A percentile compares a stretch with the other conserved stretches of the same genome.
phyloP scores from a whole-genome alignment of 2,113 vertebrate genomes.

The Oceanodroma tethys region DNA sequence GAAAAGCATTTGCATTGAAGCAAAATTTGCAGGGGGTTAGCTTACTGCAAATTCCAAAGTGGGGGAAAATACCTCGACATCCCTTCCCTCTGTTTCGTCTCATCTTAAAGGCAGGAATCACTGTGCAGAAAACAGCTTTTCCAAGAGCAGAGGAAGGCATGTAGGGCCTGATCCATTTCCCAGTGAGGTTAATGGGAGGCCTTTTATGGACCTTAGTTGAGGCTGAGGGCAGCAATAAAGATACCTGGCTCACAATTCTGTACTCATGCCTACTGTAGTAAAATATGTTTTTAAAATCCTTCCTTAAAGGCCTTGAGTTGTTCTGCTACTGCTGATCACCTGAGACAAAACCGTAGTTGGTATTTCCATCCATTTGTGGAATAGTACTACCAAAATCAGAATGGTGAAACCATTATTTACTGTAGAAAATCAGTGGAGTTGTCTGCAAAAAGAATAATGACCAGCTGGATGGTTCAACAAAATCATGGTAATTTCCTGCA shows the following conservation, averaged over 20 bases:
- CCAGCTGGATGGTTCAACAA: neutral
- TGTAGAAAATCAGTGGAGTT: neutral
- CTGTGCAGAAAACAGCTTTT: neutral
- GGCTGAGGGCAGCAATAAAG: neutral
- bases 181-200: neutral
- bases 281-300: neutral
- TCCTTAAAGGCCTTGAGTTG: neutral
- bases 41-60: neutral
- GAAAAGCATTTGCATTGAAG: neutral
- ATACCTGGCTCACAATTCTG: neutral
- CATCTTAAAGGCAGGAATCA: neutral
- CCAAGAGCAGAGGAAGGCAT: neutral
- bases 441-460: neutral
- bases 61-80: neutral
- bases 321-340: neutral
- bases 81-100: neutral
- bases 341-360: neutral
- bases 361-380: neutral
- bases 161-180: neutral
- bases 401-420: neutral
- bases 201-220: neutral
- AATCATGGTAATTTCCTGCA: neutral
- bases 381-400: neutral
- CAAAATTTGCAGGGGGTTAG: neutral
- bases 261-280: neutral